These are phyloP conservation scores for Pygocentrus nattereri DNA, from an alignment of 2,797 vertebrate genomes.

Conservation along the genomic window DNA sequence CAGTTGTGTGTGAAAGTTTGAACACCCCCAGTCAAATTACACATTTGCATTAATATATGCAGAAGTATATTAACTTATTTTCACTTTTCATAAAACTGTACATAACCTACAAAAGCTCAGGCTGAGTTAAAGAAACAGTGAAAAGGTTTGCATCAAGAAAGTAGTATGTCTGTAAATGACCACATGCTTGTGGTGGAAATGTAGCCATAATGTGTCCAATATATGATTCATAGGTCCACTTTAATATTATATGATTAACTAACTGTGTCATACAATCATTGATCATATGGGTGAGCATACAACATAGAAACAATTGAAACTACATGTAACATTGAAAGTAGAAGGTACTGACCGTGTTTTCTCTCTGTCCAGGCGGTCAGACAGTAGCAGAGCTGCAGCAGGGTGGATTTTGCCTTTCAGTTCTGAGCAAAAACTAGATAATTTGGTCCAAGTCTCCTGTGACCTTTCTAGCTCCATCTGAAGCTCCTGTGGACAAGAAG, in stretches of 20 bases:
- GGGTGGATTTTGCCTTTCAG: slow-evolving; percentile 62
- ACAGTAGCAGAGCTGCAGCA: slow-evolving; percentile 56
- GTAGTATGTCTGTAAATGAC: too few species aligned
- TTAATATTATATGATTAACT: not conserved
- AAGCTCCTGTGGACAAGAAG: slow-evolving; percentile 77
- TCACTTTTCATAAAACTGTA: too few species aligned
- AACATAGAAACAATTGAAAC: not conserved
- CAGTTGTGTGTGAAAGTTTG: too few species aligned
- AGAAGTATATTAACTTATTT: too few species aligned
- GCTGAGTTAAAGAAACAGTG: too few species aligned
- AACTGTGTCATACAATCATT: not conserved
- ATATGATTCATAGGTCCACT: not conserved
- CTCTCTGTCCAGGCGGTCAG: slow-evolving; percentile 66
- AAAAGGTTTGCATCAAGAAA: too few species aligned
- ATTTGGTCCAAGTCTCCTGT: slow-evolving; percentile 73
- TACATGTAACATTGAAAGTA: too few species aligned
- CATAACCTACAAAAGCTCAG: too few species aligned
- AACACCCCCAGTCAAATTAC: too few species aligned
- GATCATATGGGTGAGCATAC: not conserved
- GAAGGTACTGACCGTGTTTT: slow-evolving; percentile 62
- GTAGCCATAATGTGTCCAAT: not conserved
- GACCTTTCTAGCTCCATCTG: slow-evolving; percentile 74
- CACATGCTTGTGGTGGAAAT: not conserved
- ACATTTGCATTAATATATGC: too few species aligned
- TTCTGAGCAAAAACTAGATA: slow-evolving; percentile 59